Evolutionary conservation across 2,113 vertebrate species (phyloP), one percentile per base, ranked within the genome.

Genomic region (Callocephalon fimbriatum): DNA sequence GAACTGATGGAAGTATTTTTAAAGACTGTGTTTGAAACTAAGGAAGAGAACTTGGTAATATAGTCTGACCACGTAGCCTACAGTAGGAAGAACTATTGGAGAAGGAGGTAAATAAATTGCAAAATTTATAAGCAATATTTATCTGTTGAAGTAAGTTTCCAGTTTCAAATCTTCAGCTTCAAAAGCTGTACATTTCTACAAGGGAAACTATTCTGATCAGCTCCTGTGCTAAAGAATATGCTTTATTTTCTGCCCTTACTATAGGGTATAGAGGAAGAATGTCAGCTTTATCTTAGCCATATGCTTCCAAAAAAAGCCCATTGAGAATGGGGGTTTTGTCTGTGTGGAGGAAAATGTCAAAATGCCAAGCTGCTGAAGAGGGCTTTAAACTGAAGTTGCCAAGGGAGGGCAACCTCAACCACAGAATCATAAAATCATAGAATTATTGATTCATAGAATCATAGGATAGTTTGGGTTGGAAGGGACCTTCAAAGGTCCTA

Each of bases 111-210:
- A 86, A 81, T n/a, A 70, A 35, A 50, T 59, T 90, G 38, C 42
- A 88, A 94, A 95, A 93, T 65, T n/a, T 70, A 25, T 75, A 12
- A 92, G 47, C 16, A 76, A 65, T 47, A 68, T 76, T 72, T 40
- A 9, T 92, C 26, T 88, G 71, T 48, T 79, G 71, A 95, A 82
- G 85, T 78, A 79, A 7, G 8, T 47, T 94, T 85, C 26, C 51
- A 85, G 31, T 84, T 94, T 61, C 56, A 95, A 88, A 72, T 6
- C 12, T 78, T 75, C 48, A 59, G 9, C 26, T 93, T 86, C 51
- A 54, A 91, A 77, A 89, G 5, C 8, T 65, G 15, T 40, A 37
- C 11, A 13, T 67, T 90, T 82, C 31, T 86, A 47, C 32, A 7
- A 2, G 8, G 17, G 15, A 63, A 84, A 89, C 87, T 59, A 56